Conservation (phyloP, 2,797 vertebrate species). For the Myoxocephalus aenaeus region DNA sequence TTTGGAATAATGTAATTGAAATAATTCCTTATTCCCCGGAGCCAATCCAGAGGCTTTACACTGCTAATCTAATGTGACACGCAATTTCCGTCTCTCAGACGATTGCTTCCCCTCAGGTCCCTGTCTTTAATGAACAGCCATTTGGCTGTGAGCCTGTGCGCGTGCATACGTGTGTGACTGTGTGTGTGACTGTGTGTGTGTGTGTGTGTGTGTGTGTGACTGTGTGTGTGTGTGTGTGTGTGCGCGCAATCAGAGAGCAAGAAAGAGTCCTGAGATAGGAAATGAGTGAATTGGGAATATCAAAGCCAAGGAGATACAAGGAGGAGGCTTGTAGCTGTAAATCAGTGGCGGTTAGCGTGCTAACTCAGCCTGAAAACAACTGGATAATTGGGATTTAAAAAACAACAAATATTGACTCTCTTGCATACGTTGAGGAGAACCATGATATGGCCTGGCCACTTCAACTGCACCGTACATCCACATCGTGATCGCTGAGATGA, state of each 20-base stretch:
- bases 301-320: constrained; percentile 55
- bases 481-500: constrained; percentile 13
- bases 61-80: constrained; percentile 86
- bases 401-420: constrained; percentile 56
- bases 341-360: constrained; percentile 25
- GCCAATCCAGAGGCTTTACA: constrained; percentile 84
- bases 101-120: constrained; percentile 86
- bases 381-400: constrained; percentile 47
- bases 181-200: constrained; percentile 11
- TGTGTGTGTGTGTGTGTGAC: not conserved
- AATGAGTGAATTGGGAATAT: constrained; percentile 80
- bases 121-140: constrained; percentile 86
- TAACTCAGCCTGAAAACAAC: constrained; percentile 48
- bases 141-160: constrained; percentile 78
- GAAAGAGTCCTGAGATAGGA: constrained; percentile 68
- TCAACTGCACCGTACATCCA: constrained; percentile 25
- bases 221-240: constrained; percentile 5
- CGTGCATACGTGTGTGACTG: constrained; percentile 37
- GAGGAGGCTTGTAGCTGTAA: constrained; percentile 31
- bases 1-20: constrained; percentile 87
- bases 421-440: constrained; percentile 17
- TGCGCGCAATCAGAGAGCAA: constrained; percentile 53
- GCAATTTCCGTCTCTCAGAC: constrained; percentile 85
- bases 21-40: constrained; percentile 84
- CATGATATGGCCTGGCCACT: constrained; percentile 5